These are phyloP conservation scores for Bombycilla garrulus DNA, from an alignment of 2,113 vertebrate genomes.

Conservation along the genomic window DNA sequence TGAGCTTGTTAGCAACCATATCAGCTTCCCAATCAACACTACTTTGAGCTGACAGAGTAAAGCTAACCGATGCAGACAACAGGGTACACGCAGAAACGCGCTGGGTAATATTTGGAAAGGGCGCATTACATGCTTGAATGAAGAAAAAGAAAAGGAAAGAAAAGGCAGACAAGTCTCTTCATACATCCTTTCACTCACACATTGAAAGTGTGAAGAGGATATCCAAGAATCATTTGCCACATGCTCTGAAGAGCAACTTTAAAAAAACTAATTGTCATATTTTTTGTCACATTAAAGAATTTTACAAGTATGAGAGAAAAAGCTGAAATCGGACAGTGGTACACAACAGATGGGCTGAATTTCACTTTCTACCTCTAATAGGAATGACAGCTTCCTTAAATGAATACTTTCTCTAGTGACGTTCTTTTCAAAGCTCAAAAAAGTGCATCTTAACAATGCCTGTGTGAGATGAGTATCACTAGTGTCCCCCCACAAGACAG, in stretches of 20 bases:
- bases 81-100: background rate
- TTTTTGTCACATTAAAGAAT: slow-evolving; percentile 15
- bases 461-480: background rate
- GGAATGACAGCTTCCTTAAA: slow-evolving; percentile 3
- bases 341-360: slow-evolving; percentile 19
- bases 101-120: background rate
- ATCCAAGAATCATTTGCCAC: background rate
- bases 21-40: background rate
- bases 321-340: slow-evolving; percentile 11
- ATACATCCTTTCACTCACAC: slow-evolving; percentile 13
- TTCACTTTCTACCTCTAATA: slow-evolving; percentile 7
- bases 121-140: accelerated
- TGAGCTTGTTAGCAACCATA: background rate
- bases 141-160: background rate
- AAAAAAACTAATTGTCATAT: background rate
- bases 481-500: background rate
- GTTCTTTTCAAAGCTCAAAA: background rate
- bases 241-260: slow-evolving; percentile 12
- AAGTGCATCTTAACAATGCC: background rate
- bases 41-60: background rate
- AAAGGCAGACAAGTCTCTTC: background rate
- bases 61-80: background rate
- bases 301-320: slow-evolving; percentile 40
- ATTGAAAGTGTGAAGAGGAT: background rate
- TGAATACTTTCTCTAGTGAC: background rate